Evolutionary conservation across 1,140 invertebrate genomes (phyloP).

Genomic region (Chrysomallon squamiferum): DNA sequence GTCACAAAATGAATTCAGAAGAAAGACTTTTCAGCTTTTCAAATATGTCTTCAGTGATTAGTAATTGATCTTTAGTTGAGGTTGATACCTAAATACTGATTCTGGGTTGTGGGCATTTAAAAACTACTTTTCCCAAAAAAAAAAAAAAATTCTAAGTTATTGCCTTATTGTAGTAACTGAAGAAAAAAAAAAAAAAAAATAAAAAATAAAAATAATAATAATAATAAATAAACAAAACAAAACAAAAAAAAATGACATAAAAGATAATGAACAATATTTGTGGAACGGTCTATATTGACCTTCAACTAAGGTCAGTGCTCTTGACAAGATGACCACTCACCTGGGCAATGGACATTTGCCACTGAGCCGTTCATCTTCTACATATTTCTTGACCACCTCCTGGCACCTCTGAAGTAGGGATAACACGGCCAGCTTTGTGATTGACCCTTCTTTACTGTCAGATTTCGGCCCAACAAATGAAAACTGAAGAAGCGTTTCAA

Average conservation of each 20-base stretch:
- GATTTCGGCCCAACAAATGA: constrained; percentile 68
- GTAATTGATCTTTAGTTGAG: too few relatives aligned
- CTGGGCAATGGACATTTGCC: constrained; percentile 90
- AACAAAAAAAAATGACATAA: too few relatives aligned
- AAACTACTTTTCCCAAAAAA: too few relatives aligned
- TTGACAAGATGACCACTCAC: constrained; percentile 69
- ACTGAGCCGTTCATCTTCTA: constrained; percentile 85
- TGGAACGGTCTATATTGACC: too few relatives aligned
- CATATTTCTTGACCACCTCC: constrained; percentile 87
- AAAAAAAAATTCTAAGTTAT: neutral
- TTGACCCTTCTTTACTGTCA: constrained; percentile 69
- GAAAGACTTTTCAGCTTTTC: too few relatives aligned
- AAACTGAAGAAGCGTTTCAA: constrained; percentile 94
- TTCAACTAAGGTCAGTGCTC: too few relatives aligned
- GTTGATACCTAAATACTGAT: too few relatives aligned
- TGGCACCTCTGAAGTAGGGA: constrained; percentile 86
- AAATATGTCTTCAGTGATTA: too few relatives aligned
- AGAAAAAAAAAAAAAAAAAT: neutral
- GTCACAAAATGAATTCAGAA: too few relatives aligned
- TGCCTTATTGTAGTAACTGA: neutral
- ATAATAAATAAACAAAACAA: too few relatives aligned
- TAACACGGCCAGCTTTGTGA: constrained; percentile 86
- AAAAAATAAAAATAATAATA: neutral
- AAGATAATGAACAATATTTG: too few relatives aligned
- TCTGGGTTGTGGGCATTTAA: too few relatives aligned